phyloP scores from a whole-genome alignment of 2,888 invertebrate genomes.

The Leistus spinibarbis region DNA sequence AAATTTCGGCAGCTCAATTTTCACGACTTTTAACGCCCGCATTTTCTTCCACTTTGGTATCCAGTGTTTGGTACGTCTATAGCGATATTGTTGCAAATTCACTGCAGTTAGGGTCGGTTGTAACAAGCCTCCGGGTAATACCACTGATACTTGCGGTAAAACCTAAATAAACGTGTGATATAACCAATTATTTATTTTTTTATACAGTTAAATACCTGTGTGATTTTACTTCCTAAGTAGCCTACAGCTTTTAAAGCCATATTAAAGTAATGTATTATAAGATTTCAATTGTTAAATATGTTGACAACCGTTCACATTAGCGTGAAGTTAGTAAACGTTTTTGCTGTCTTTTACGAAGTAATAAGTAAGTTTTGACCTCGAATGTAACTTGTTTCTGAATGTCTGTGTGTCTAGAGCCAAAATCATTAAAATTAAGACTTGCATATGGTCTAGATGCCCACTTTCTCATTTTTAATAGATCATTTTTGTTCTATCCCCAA shows the following conservation, averaged over 20 bases:
- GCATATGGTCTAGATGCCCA: too few species aligned
- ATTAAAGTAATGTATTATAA: too few species aligned
- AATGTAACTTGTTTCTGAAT: too few species aligned
- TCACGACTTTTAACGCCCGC: constrained; percentile 71
- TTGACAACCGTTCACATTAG: too few species aligned
- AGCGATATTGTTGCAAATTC: constrained; percentile 52
- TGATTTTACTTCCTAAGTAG: constrained; percentile 44
- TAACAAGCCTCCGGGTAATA: background rate
- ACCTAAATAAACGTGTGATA: constrained; percentile 9
- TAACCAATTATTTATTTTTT: background rate
- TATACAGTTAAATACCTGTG: constrained; percentile 43
- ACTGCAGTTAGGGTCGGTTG: constrained; percentile 51
- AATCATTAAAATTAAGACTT: too few species aligned
- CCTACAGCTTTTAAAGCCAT: constrained; percentile 46
- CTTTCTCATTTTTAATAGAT: too few species aligned
- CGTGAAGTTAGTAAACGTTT: too few species aligned
- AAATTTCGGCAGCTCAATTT: constrained; percentile 77
- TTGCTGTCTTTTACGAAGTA: too few species aligned
- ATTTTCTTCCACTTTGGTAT: constrained; percentile 78
- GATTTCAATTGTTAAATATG: too few species aligned
- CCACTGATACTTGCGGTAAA: constrained; percentile 16
- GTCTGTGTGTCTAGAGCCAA: too few species aligned
- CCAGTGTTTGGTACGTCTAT: constrained; percentile 72
- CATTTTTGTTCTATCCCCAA: too few species aligned
- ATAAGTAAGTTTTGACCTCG: too few species aligned